Percentiles rank a stretch among this genome's conserved stretches.
These are phyloP conservation scores for Mionectes macconnelli DNA, from an alignment of 2,113 vertebrate species.

Conservation along the genomic window DNA sequence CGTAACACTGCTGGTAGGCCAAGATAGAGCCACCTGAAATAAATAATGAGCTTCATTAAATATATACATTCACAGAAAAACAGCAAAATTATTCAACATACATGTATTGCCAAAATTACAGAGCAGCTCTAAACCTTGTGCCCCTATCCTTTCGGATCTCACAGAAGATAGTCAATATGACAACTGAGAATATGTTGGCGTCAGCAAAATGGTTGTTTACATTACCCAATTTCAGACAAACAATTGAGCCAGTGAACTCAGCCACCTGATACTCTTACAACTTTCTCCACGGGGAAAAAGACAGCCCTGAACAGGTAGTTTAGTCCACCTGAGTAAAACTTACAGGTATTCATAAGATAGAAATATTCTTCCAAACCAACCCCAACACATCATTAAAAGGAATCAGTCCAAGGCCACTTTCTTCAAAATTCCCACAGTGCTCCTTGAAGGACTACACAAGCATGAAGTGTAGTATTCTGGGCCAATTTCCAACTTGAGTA, in stretches of 20 bases:
- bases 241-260: not conserved
- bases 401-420: not conserved
- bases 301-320: not conserved
- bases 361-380: not conserved
- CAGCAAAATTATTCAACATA: not conserved
- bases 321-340: not conserved
- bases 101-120: not conserved
- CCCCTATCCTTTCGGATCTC: not conserved
- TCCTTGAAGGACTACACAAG: not conserved
- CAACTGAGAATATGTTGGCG: not conserved
- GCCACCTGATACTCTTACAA: not conserved
- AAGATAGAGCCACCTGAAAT: conserved; percentile 62
- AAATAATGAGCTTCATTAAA: not conserved
- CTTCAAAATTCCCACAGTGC: not conserved
- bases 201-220: not conserved
- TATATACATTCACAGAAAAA: not conserved
- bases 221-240: not conserved
- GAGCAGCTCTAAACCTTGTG: not conserved
- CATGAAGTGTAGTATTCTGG: not conserved
- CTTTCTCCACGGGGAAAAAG: not conserved
- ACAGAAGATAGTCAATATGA: not conserved
- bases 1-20: conserved; percentile 51
- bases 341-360: not conserved
- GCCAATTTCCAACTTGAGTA: not conserved
- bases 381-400: not conserved